phyloP scores from a whole-genome alignment of 2,888 invertebrate species.

The Phoronis australis region DNA sequence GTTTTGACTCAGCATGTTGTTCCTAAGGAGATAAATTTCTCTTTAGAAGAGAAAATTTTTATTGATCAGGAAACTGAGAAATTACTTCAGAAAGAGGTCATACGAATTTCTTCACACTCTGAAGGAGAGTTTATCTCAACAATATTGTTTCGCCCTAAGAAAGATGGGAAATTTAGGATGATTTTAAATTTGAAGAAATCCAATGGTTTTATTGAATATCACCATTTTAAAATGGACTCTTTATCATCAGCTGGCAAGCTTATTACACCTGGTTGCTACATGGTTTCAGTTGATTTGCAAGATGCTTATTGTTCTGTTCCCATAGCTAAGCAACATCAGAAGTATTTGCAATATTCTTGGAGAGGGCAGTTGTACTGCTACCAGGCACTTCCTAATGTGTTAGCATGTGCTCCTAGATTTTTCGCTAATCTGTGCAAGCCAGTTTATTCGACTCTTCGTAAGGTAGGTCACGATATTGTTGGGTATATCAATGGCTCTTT shows the following conservation, averaged over 20 bases:
- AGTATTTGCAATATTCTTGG: constrained; percentile 11
- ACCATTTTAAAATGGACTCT: constrained; percentile 22
- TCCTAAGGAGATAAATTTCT: neutral
- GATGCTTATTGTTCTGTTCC: constrained; percentile 19
- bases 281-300: constrained; percentile 16
- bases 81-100: neutral
- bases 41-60: neutral
- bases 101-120: neutral
- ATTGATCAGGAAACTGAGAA: neutral
- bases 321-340: constrained; percentile 6
- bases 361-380: constrained; percentile 12
- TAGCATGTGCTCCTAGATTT: constrained; percentile 7
- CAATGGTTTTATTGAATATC: constrained; percentile 10
- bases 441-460: constrained; percentile 1
- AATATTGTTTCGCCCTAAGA: constrained; percentile 13
- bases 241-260: constrained; percentile 8
- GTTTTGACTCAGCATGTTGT: neutral
- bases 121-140: constrained; percentile 12
- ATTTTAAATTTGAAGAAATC: constrained; percentile 16
- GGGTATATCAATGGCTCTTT: neutral
- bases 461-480: neutral
- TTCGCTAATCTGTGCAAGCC: constrained; percentile 12
- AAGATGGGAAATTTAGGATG: constrained; percentile 12
- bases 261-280: constrained; percentile 12
- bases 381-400: constrained; percentile 8